Base-by-base conservation (phyloP, 2,888 invertebrate genomes). In the Petrophora chlorosata region DNA sequence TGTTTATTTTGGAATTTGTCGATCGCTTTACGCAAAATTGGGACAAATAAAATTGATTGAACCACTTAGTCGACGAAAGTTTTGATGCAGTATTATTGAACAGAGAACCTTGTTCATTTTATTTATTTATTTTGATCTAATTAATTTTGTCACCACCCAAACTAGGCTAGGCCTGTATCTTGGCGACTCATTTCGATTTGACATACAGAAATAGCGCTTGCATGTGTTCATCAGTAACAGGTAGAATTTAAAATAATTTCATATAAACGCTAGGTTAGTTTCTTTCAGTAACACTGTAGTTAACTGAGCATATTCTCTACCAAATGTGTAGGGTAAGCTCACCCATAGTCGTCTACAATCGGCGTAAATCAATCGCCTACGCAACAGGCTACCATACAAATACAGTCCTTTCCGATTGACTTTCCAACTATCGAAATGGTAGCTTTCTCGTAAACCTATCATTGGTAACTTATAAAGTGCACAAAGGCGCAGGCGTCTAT, bases 291-390 rank as follows among this genome's bases (percentile, higher is more conserved):
- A n/a, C n/a, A 22, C 7, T 22, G 3, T 22, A 8, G 22, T 22
- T 7, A 16, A 15, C 14, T 8, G 15, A n/a, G 1, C 9, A 10
- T n/a, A 16, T n/a, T 5, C 52, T 51, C 55, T 47, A 42, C 44
- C 49, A 44, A 54, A 8, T 53, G 25, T 43, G 48, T 41, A 53
- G 44, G 41, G 54, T 58, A 50, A 54, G 53, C 47, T 56, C 56
- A 52, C 53, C 61, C 62, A 73, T 67, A 66, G 70, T 70, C 56
- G 49, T 50, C 34, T 43, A 36, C 66, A 58, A 70, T 69, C 70
- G 61, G 60, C 42, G 70, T 86, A 85, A 80, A 85, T 85, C 84
- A 79, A 70, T 73, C 71, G 74, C 86, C 86, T 65, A 85, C 86
- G 77, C 77, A 65, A 67, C 65, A 67, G 65, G 72, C 71, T 67